Base-by-base conservation (phyloP, 2,113 vertebrate genomes). In the Parus major region DNA sequence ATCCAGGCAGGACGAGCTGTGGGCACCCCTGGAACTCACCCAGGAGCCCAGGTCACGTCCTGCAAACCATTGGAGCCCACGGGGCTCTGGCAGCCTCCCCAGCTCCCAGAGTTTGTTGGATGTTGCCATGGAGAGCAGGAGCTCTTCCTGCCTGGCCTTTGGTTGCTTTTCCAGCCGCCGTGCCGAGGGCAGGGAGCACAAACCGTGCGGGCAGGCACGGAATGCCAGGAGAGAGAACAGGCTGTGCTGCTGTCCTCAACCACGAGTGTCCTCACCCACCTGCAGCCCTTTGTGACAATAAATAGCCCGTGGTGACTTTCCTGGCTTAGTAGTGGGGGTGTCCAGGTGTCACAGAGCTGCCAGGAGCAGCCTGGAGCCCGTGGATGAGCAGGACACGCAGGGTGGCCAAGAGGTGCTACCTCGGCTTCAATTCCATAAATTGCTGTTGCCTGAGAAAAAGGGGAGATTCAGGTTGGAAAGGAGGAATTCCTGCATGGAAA, bases 21-120 rank as follows among this genome's bases (percentile, higher is more conserved):
- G 27, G 80, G 31, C 90, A 39, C 24, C 8, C 0, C 20, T 28
- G 6, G 4, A 29, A 6, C 52, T 23, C 1, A 1, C n/a, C 9
- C 19, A 5, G 42, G 42, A 61, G 57, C 53, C n/a, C 90, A 21
- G 52, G 66, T 44, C 84, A 49, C 4, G 11, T 23, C 19, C 24
- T 8, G 47, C 80, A 47, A 20, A 44, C 16, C 83, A 1, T 5
- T 11, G 2, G 4, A 3, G 18, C 76, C 70, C 4, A 1, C 50
- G 11, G 83, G 42, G 44, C 6, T 1, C 64, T 90, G 92, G 79
- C 86, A 60, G 69, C 18, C 0, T 0, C 83, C 70, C 55, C 4
- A 4, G 18, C 71, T 44, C 79, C 42, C 56, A 11, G 65, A 10
- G 24, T 44, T 20, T 66, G 70, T 59, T 78, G 60, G 66, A 1